These are phyloP conservation scores for Apostichopus japonicus DNA, from an alignment of 35 echinoderm and acorn worm species.

Conservation along the genomic window DNA sequence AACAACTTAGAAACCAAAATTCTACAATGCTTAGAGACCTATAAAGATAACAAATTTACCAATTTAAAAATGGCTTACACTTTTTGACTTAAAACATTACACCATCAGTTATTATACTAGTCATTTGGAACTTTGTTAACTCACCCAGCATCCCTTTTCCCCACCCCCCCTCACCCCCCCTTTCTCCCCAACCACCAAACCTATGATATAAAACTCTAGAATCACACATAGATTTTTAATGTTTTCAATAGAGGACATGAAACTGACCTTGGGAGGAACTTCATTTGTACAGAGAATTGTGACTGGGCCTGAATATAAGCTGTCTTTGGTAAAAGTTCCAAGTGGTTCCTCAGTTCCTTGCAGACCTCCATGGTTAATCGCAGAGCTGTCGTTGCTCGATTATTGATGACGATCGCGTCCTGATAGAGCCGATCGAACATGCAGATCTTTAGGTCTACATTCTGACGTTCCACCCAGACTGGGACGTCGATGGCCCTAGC, in stretches of 20 bases:
- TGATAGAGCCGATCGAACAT: conserved; percentile 97
- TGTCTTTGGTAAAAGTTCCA: conserved; percentile 96
- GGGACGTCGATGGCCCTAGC: conserved; percentile 94
- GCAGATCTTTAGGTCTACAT: conserved; percentile 92
- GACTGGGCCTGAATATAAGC: conserved; percentile 98
- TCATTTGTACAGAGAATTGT: conserved; percentile 95
- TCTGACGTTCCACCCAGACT: conserved; percentile 93
- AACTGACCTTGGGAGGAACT: conserved; percentile 90
- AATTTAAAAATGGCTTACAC: no score
- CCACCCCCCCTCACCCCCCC: no score
- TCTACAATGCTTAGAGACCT: no score
- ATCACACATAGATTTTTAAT: no score
- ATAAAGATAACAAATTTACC: no score
- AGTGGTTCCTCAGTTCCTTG: conserved; percentile 86
- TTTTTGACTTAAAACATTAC: neutral
- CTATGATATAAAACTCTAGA: no score
- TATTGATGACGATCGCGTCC: conserved; percentile 94
- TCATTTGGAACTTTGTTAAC: no score
- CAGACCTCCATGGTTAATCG: conserved; percentile 93
- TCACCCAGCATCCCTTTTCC: no score
- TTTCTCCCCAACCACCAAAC: no score
- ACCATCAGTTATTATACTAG: no score
- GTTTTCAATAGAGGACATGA: neutral
- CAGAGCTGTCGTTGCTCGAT: conserved; percentile 88
- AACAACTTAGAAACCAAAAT: no score